Evolutionary conservation across 1,140 invertebrate genomes (phyloP), one percentile per base, ranked within the genome.

Genomic region (Trichonephila clavipes): DNA sequence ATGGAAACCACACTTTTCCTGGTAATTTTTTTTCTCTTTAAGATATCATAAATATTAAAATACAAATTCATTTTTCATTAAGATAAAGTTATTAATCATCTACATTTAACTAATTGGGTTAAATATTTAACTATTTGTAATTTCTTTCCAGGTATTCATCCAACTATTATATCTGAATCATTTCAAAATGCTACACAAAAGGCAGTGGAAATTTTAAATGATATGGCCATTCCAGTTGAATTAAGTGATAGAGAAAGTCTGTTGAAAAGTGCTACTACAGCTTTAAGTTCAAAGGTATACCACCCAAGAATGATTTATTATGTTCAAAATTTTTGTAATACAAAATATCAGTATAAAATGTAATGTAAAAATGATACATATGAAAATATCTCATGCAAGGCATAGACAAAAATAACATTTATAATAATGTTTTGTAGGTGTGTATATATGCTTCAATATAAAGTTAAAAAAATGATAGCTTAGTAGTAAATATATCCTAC

Each of bases 151-250:
- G 96, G 99, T 94, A 98, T 99, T 95, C 99, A 99, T 96, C 99
- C 99, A 19, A 99, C 99, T 24, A 97, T 97, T 10, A 99, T 99
- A 94, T 99, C 99, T 14, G 99, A 99, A 95, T 97, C 98, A 34
- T 99, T 99, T 95, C 98, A 99, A 95, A 97, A 97, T 95, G 99
- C 99, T 91, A 97, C 98, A 18, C 95, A 96, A 64, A 97, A 98
- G 96, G 97, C 98, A 95, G 97, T 98, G 69, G 97, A 98, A 96
- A 98, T 99, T 94, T 96, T 99, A 5, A 96, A 97, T 96, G 95
- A 96, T 14, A 99, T 99, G 97, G 97, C 98, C 0, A 98, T 97
- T 61, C 97, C 98, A 51, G 97, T 99, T 81, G 97, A 99, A 95
- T 96, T 99, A 19, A 96, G 96, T 64, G 99, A 99, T 96, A 97